Base-by-base conservation (phyloP, 2,113 vertebrate genomes). In the Saccopteryx bilineata region DNA sequence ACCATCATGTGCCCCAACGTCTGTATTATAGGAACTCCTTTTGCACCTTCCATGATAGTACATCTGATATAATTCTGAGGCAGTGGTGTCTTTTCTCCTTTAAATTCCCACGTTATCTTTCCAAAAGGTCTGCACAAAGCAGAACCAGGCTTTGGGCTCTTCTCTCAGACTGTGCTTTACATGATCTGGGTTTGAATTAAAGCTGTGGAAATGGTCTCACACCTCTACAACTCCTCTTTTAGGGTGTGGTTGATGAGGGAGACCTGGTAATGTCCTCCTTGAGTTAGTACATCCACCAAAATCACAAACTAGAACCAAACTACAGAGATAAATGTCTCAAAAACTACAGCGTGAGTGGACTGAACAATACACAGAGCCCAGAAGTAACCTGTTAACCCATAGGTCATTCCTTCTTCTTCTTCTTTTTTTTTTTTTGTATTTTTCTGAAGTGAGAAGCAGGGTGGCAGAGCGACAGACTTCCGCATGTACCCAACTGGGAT, bases 91-190 rank as follows among this genome's bases (percentile, higher is more conserved):
- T 92, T 91, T 95, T 86, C 74, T 91, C 48, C 63, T 90, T 81
- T 94, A 85, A 88, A 80, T 83, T 92, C 90, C 82, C 60, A 91
- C 91, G 94, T 92, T 33, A 83, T 75, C 91, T 91, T 93, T 91
- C 80, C 91, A 69, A 95, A 95, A 94, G 63, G 54, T 48, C 48
- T 60, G 48, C 58, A 71, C 76, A 88, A 82, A 81, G 71, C 82
- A 85, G 61, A 88, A 87, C 12, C 90, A 61, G 74, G 65, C 48
- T 65, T 78, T 26, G 4, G 48, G 46, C 50, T 93, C 58, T 81
- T 85, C 80, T 92, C 90, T 96, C 54, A 87, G 79, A 46, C 61
- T 54, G 56, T 10, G 18, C 24, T n/a, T 94, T 81, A 83, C 65
- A 72, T 7, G 12, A 92, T 65, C 56, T 7, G 31, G 93, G 83